Evolutionary conservation across 1,140 invertebrate species (phyloP), one percentile per base, ranked within the genome.

Genomic region (Hyles euphorbiae): DNA sequence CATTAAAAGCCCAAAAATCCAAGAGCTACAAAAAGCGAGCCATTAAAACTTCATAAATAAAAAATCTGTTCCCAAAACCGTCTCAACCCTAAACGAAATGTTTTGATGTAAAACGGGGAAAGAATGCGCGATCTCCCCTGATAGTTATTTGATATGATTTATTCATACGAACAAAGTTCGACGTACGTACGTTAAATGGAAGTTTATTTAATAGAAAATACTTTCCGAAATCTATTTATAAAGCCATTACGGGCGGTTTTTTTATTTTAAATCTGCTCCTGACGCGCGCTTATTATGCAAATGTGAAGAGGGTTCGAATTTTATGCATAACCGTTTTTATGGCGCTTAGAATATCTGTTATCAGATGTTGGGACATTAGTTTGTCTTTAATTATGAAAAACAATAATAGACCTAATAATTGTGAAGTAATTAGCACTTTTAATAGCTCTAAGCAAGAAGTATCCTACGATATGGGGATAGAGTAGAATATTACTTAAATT

Each of bases 81-180:
- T 68, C 59, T 67, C 57, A 67, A 67, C 61, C 63, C 61, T 66
- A 69, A 68, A 59, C 63, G 65, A 64, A 71, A 69, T 70, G 66
- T 71, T 73, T 71, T 68, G 71, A 68, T 68, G 57, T 61, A 64
- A 56, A 75, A 65, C 66, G 61, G 68, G 66, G 60, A 76, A 76
- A 76, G 65, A 74, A 70, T 66, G 68, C 61, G 47, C 50, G 40
- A 70, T 60, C 70, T 85, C 82, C 84, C 83, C 67, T 83, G 83
- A 86, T 87, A 86, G 81, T 85, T 81, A 84, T 84, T 81, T 83
- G 81, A 84, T 81, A 84, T 87, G 78, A 86, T 84, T 84, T 83
- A 87, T 84, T 87, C 82, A 84, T 84, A 83, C 76, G 69, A 80
- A 60, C 72, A 65, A 66, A 68, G 67, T 69, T 58, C 66, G 65